Percentiles rank a stretch among this genome's conserved stretches.
Conservation (phyloP, 2,888 invertebrate species). For the Ptilodon capucinus region DNA sequence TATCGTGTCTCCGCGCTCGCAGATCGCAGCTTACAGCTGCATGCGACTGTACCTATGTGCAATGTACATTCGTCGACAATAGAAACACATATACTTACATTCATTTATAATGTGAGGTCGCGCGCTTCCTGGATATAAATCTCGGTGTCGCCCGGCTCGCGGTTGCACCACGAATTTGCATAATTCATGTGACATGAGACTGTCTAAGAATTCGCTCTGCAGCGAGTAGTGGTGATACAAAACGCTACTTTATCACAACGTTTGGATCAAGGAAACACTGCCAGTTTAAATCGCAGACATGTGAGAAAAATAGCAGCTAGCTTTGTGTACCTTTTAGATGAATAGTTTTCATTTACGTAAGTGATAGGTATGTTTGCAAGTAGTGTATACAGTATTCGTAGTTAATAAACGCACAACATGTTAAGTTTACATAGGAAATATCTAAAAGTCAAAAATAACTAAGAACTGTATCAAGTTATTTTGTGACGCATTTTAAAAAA, state of each 20-base stretch:
- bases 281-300: neutral
- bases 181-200: slow-evolving; percentile 73
- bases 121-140: slow-evolving; percentile 56
- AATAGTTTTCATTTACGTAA: no score
- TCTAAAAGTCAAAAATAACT: no score
- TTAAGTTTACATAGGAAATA: no score
- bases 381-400: no score
- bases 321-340: neutral
- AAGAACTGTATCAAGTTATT: no score
- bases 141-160: slow-evolving; percentile 51
- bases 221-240: slow-evolving; percentile 48
- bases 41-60: slow-evolving; percentile 11
- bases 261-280: neutral
- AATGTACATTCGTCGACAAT: slow-evolving; percentile 31
- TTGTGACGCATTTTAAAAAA: no score
- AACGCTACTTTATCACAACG: slow-evolving; percentile 34
- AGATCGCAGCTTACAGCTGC: slow-evolving; percentile 3
- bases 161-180: slow-evolving; percentile 60
- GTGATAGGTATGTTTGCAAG: no score
- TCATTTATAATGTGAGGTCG: slow-evolving; percentile 47
- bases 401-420: no score
- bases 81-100: slow-evolving; percentile 35
- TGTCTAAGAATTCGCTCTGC: slow-evolving; percentile 66
- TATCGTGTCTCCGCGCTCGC: neutral
- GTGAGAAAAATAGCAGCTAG: neutral